Evolutionary conservation across 1,140 invertebrate genomes (phyloP).

Genomic region (Bombus pyrosoma): DNA sequence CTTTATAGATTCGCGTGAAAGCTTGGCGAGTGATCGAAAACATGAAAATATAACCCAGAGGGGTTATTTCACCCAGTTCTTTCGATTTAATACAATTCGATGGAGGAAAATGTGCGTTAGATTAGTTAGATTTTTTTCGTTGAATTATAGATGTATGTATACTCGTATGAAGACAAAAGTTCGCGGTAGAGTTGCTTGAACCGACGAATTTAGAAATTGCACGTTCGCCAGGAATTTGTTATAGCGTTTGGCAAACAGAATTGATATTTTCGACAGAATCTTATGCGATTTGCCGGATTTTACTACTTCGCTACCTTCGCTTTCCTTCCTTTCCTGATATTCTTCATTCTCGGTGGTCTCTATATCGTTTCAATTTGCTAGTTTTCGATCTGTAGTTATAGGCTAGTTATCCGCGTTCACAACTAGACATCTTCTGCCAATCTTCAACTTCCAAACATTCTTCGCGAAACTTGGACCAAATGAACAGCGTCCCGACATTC

Average conservation of each 20-base stretch:
- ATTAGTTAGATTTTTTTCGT: background rate
- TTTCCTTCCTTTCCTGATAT: background rate
- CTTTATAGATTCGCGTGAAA: background rate
- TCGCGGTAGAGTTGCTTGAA: slow-evolving; percentile 51
- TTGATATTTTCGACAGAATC: slow-evolving; percentile 38
- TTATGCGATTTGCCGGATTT: slow-evolving; percentile 17
- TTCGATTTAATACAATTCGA: too few species aligned
- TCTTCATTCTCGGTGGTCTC: background rate
- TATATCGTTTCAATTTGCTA: background rate
- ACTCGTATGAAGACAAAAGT: slow-evolving; percentile 24
- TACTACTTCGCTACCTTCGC: slow-evolving; percentile 8
- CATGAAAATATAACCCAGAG: background rate
- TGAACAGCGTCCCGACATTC: background rate
- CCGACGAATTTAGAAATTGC: slow-evolving; percentile 55
- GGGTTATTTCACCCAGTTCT: background rate
- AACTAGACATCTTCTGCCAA: too few species aligned
- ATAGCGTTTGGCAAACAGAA: slow-evolving; percentile 48
- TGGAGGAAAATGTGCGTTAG: background rate
- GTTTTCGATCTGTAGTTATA: too few species aligned
- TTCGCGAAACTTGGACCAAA: background rate
- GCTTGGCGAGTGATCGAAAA: background rate
- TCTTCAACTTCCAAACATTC: background rate
- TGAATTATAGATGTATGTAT: background rate
- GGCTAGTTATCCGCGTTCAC: too few species aligned
- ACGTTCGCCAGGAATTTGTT: slow-evolving; percentile 54